Base-by-base conservation (phyloP, 2,113 vertebrate species). In the Chinchilla lanigera region DNA sequence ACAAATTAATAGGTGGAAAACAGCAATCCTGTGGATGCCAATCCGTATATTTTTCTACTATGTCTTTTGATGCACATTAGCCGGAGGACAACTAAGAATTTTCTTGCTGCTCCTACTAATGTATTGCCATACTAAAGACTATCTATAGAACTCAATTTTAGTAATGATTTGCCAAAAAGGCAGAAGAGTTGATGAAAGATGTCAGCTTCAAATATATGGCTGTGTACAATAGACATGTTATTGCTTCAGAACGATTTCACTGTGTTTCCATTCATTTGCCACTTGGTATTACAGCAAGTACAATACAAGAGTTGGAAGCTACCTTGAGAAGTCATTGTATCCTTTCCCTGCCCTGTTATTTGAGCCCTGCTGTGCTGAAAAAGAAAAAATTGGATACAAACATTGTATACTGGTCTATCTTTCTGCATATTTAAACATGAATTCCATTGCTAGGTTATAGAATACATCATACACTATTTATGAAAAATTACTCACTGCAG, bases 381-480 rank as follows among this genome's bases (percentile, higher is more conserved):
- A 95, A 90, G 92, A 96, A 94, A 52, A 98, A 82, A 87, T 81
- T 87, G 85, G 89, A 86, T 96, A 90, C 52, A 89, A 80, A 95
- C 33, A 82, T 38, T 93, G 65, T 75, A 86, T 24, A 50, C 52
- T 67, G 89, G 80, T 93, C 69, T 94, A 77, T 88, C 60, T 92
- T 94, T 88, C 63, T 95, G 77, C 96, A 95, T 93, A 93, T 96
- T 96, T 96, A 91, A 97, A 89, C 52, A 96, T 0, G 0, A 71
- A 90, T 90, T 85, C 30, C 44, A 95, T 80, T 35, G 92, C 86
- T 47, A 30, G 3, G 61, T 58, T 95, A 85, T 77, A 94, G 80
- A 91, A 95, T 58, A 60, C 44, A 82, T 94, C 50, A 95, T 92
- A 50, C 60, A 90, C 69, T 94, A 82, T 80, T 95, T 71, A 93